Percentiles rank a stretch among this genome's conserved stretches.
Evolutionary conservation across 2,797 vertebrate species (phyloP).

Genomic region (Gymnopithys bicolor): DNA sequence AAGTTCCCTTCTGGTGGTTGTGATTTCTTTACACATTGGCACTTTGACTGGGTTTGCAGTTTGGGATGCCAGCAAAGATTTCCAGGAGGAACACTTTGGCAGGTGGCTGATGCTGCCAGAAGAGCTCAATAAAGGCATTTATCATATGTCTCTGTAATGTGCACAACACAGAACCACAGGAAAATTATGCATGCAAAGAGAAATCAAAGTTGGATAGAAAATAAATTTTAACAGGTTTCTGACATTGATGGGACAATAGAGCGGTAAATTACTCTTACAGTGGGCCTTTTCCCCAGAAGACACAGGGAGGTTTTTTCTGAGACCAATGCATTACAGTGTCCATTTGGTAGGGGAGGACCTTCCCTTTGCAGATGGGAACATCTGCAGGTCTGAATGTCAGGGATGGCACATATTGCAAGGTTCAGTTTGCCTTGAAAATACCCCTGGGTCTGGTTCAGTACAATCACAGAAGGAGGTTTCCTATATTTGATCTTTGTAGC

Average conservation of each 20-base stretch:
- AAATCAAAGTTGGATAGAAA: background rate
- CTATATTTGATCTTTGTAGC: background rate
- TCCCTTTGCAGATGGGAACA: background rate
- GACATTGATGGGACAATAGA: background rate
- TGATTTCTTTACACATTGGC: background rate
- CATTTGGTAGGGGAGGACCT: fast-evolving
- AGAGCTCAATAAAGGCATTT: background rate
- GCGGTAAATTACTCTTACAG: background rate
- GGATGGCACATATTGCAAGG: background rate
- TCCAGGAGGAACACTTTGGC: background rate
- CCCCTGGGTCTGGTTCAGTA: background rate
- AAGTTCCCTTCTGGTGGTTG: background rate
- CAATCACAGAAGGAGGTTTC: background rate
- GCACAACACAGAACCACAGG: background rate
- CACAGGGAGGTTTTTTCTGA: background rate
- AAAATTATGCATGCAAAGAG: background rate
- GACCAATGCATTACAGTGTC: background rate
- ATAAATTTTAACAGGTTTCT: background rate
- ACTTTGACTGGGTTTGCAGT: background rate
- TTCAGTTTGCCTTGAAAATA: background rate
- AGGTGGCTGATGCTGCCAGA: background rate
- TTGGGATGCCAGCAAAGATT: fast-evolving
- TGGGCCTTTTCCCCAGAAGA: background rate
- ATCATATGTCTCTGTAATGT: background rate
- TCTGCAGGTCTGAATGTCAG: background rate